Conservation (phyloP, 2,888 invertebrate genomes). For the Lycophotia porphyrea region DNA sequence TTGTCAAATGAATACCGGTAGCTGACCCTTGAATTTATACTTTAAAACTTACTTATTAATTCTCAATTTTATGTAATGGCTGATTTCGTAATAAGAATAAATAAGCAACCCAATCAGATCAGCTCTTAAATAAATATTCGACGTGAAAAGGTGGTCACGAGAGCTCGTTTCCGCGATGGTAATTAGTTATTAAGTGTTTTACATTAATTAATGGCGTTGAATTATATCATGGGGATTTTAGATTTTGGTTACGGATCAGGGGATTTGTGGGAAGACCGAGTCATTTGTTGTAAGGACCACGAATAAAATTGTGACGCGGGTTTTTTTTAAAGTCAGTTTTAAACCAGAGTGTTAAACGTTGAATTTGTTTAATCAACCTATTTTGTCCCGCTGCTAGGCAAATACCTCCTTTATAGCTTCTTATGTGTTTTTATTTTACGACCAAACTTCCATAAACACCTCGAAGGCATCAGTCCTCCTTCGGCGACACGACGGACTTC, state of each 20-base stretch:
- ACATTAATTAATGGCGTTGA: not conserved
- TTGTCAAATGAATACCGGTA: not conserved
- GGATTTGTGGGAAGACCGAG: not conserved
- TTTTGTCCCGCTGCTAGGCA: no score
- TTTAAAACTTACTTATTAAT: not conserved
- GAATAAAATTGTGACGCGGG: not conserved
- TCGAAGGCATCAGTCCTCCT: no score
- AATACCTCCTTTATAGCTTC: no score
- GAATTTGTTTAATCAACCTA: no score
- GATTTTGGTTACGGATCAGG: no score
- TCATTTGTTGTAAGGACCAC: not conserved
- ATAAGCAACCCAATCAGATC: not conserved
- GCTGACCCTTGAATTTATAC: not conserved
- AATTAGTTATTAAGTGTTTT: slow-evolving; percentile 1
- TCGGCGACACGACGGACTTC: no score
- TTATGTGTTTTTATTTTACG: no score
- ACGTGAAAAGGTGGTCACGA: not conserved
- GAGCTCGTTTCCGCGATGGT: not conserved
- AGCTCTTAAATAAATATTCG: slow-evolving; percentile 3
- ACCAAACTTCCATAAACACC: no score
- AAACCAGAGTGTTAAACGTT: no score
- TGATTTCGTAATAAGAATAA: slow-evolving; percentile 11
- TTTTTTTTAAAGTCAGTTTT: not conserved
- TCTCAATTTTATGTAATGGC: not conserved
- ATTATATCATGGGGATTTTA: not conserved